Percentiles rank a stretch among this genome's conserved stretches.
These are phyloP conservation scores for Ctenochaetus hawaiiensis DNA, from an alignment of 2,797 vertebrate species.

Conservation along the genomic window DNA sequence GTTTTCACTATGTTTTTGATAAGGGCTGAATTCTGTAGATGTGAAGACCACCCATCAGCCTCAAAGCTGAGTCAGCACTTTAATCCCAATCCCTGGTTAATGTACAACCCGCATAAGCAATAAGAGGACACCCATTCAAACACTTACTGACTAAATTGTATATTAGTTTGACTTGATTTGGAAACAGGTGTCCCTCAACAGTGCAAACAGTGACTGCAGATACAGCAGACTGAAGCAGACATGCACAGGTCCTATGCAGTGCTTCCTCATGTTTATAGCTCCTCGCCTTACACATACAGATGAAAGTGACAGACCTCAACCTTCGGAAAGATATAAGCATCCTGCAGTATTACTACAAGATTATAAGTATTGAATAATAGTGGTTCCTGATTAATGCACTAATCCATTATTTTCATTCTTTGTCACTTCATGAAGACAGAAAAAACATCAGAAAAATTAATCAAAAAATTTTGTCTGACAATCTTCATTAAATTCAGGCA, in stretches of 20 bases:
- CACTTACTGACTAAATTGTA: neutral
- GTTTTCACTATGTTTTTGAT: neutral
- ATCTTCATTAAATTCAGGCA: slow-evolving; percentile 21
- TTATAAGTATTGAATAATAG: too few species aligned
- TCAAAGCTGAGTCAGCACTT: slow-evolving; percentile 19
- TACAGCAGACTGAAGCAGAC: neutral
- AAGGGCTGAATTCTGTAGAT: slow-evolving; percentile 4
- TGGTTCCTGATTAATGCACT: too few species aligned
- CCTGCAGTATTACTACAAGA: too few species aligned
- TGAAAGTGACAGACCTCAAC: too few species aligned
- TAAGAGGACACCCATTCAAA: slow-evolving; percentile 13
- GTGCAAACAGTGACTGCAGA: slow-evolving; percentile 41
- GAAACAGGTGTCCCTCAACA: neutral
- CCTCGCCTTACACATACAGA: too few species aligned
- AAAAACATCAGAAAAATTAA: too few species aligned
- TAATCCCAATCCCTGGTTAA: neutral
- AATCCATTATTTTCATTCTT: too few species aligned
- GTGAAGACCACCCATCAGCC: slow-evolving; percentile 6
- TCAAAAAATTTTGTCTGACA: neutral
- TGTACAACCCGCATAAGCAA: neutral
- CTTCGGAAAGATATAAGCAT: too few species aligned
- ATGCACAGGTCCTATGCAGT: too few species aligned
- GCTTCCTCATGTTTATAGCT: too few species aligned
- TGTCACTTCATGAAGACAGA: too few species aligned
- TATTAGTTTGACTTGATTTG: slow-evolving; percentile 12